Evolutionary conservation across 2,888 invertebrate species (phyloP), one percentile per base, ranked within the genome.

Genomic region (Euclidia mi): DNA sequence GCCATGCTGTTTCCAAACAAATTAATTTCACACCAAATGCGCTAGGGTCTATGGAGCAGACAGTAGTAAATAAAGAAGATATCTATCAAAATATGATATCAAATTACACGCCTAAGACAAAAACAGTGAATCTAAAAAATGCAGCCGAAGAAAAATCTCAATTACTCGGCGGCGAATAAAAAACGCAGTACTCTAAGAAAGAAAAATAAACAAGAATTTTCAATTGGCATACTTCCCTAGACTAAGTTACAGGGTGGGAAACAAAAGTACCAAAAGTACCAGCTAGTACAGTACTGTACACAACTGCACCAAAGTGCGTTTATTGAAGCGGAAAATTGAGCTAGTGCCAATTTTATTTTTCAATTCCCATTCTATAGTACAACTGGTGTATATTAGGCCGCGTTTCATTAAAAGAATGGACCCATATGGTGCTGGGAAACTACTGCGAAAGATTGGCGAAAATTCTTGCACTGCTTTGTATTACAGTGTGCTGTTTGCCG

Each of bases 261-360:
- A 79, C n/a, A n/a, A n/a, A n/a, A n/a, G n/a, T n/a, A n/a, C n/a
- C 73, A 77, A 77, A 75, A 78, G 72, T 76, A 75, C 56, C 50
- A 48, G 49, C 63, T n/a, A n/a, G 65, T n/a, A n/a, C n/a, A n/a
- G 72, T 75, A 75, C 45, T 53, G 76, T 74, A 80, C 82, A 83
- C 85, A 85, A 81, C 76, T 84, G 84, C 77, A 77, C 78, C 79
- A 78, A 84, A 88, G 86, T 87, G 89, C 85, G 83, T 87, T 87
- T 86, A 88, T 87, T 84, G 88, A 85, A 72, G 82, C 87, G 84
- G 84, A 85, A 90, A 91, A 91, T 89, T 88, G 90, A 90, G 83
- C 79, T 84, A 83, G 84, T 88, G 90, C 91, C 91, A 90, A 88
- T 90, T 88, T 85, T 87, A 85, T 88, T 91, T 88, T 89, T 88